These are phyloP conservation scores for Eupithecia dodoneata DNA, from an alignment of 2,888 invertebrate species.

Conservation along the genomic window DNA sequence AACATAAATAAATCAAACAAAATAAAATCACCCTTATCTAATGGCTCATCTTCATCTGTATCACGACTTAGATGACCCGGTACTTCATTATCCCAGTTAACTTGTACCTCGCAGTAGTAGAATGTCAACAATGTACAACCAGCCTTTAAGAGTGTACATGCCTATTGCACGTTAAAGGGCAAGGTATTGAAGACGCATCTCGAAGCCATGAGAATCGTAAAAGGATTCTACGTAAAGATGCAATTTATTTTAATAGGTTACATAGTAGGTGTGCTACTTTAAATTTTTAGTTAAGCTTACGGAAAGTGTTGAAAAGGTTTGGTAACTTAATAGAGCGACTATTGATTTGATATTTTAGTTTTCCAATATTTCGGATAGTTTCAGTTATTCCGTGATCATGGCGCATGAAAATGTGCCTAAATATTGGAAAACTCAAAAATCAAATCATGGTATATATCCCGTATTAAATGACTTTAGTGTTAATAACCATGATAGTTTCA, in stretches of 20 bases:
- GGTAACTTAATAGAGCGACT: too few species aligned
- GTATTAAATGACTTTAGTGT: too few species aligned
- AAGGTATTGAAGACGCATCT: conserved; percentile 24
- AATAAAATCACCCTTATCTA: conserved; percentile 11
- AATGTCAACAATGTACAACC: conserved; percentile 44
- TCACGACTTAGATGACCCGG: conserved; percentile 37
- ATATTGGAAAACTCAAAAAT: too few species aligned
- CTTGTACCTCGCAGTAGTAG: conserved; percentile 21
- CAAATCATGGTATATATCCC: too few species aligned
- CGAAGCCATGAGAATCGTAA: conserved; percentile 1
- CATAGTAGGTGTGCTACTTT: neutral
- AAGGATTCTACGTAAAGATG: conserved; percentile 9
- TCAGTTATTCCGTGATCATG: too few species aligned
- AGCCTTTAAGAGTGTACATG: conserved; percentile 29
- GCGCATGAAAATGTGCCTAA: too few species aligned
- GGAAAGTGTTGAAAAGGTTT: too few species aligned
- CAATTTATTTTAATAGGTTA: neutral
- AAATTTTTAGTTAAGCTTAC: neutral
- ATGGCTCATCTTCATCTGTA: conserved; percentile 24
- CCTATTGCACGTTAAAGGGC: conserved; percentile 31
- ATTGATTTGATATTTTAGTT: too few species aligned
- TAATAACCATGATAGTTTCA: too few species aligned
- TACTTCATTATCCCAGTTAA: conserved; percentile 13
- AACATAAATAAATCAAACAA: neutral
- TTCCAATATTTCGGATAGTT: too few species aligned